Evolutionary conservation across 2,888 invertebrate genomes (phyloP).

Genomic region (Aphodius sticticus): DNA sequence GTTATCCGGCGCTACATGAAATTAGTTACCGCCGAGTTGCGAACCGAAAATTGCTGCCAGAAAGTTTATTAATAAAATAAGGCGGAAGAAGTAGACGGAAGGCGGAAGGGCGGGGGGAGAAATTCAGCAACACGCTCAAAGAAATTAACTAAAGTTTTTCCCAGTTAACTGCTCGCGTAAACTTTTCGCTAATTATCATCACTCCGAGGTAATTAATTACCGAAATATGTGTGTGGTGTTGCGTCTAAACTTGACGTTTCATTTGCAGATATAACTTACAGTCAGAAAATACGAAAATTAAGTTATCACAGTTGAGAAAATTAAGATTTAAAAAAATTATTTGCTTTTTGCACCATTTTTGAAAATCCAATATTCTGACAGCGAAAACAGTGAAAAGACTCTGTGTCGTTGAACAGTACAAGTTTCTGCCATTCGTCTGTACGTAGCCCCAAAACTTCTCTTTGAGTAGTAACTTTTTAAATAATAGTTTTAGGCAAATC

Average conservation of each 20-base stretch:
- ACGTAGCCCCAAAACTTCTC: no score
- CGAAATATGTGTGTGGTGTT: background rate
- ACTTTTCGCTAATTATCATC: background rate
- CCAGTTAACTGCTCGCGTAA: background rate
- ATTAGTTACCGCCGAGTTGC: background rate
- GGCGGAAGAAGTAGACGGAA: background rate
- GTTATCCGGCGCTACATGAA: background rate
- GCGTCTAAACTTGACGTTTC: background rate
- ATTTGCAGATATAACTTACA: no score
- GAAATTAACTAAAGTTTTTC: background rate
- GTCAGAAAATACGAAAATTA: no score
- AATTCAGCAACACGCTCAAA: background rate
- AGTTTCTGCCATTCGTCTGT: no score
- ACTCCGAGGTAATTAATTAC: background rate
- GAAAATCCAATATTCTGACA: no score
- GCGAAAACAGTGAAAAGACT: no score
- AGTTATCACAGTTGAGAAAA: no score
- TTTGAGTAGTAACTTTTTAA: no score
- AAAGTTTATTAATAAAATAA: constrained; percentile 4
- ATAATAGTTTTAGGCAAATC: no score
- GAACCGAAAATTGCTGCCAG: background rate
- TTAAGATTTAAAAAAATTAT: no score
- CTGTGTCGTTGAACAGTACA: no score
- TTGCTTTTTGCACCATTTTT: no score
- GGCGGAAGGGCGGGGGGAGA: background rate